Percentiles rank a stretch among this genome's conserved stretches.
phyloP scores from a whole-genome alignment of 2,797 vertebrate genomes.

The Oceanodroma leucorhoa region DNA sequence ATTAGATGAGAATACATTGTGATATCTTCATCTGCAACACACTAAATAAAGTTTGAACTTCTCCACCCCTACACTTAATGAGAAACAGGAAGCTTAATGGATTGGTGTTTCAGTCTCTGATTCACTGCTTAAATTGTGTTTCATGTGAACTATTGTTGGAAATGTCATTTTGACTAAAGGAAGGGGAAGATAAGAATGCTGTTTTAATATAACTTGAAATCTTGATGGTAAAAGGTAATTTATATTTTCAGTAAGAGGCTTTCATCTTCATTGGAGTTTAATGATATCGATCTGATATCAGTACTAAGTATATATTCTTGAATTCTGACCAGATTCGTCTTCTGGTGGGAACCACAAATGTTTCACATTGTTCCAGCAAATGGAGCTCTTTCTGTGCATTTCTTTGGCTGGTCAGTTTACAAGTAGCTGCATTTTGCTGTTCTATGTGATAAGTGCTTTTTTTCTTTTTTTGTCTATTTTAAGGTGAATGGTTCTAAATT shows the following conservation, averaged over 20 bases:
- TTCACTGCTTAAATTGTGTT: neutral
- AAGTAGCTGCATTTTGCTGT: neutral
- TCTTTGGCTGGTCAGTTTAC: neutral
- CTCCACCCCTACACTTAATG: neutral
- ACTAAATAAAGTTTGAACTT: neutral
- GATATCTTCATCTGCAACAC: neutral
- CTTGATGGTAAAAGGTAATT: constrained; percentile 2
- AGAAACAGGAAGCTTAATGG: neutral
- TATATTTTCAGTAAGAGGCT: constrained; percentile 24
- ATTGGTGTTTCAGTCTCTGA: neutral
- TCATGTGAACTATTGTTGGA: neutral
- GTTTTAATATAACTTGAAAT: constrained; percentile 9
- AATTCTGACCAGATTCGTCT: neutral
- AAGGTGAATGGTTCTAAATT: neutral
- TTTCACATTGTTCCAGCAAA: neutral
- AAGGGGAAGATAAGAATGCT: neutral
- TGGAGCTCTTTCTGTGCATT: neutral
- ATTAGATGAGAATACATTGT: neutral
- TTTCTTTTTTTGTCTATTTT: neutral
- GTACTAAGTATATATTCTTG: neutral
- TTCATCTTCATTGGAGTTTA: neutral
- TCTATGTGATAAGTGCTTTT: neutral
- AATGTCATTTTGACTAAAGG: neutral
- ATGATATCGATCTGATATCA: neutral
- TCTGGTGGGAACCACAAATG: neutral